Percentiles rank a stretch among this genome's conserved stretches.
Conservation (phyloP, 1,140 invertebrate species). For the Neodiprion pinetum region DNA sequence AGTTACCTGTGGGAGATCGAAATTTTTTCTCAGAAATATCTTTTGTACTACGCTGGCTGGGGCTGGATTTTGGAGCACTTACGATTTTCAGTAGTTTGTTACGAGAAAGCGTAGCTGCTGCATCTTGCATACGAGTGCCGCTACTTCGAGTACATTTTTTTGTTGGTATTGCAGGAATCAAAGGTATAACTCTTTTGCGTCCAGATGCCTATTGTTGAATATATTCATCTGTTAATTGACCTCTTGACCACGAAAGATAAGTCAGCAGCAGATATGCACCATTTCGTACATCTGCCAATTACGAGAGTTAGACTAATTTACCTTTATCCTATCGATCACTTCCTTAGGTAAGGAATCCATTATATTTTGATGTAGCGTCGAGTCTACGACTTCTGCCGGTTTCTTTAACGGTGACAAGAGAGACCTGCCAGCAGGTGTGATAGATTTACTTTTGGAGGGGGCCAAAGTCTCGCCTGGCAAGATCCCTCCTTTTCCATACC, state of each 20-base stretch:
- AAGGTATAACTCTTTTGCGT: constrained; percentile 57
- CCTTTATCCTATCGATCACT: constrained; percentile 62
- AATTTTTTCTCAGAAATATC: not conserved
- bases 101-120: constrained; percentile 42
- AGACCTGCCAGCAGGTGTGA: constrained; percentile 24
- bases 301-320: constrained; percentile 33
- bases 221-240: constrained; percentile 10
- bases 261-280: not conserved
- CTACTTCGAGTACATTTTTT: constrained; percentile 42
- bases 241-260: not conserved
- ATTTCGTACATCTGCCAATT: not conserved
- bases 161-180: constrained; percentile 58
- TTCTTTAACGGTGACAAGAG: constrained; percentile 31
- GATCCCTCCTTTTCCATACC: not conserved
- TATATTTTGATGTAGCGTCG: constrained; percentile 51
- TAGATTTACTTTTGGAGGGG: not conserved
- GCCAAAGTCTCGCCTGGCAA: not conserved
- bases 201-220: constrained; percentile 48
- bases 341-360: constrained; percentile 55
- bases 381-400: constrained; percentile 28
- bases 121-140: constrained; percentile 52
- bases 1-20: constrained; percentile 27
- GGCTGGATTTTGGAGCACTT: constrained; percentile 20
- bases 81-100: constrained; percentile 54
- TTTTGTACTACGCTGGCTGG: too few species aligned